Percentiles rank a stretch among this genome's conserved stretches.
Conservation (phyloP, 2,113 vertebrate genomes). For the Hippotragus niger region DNA sequence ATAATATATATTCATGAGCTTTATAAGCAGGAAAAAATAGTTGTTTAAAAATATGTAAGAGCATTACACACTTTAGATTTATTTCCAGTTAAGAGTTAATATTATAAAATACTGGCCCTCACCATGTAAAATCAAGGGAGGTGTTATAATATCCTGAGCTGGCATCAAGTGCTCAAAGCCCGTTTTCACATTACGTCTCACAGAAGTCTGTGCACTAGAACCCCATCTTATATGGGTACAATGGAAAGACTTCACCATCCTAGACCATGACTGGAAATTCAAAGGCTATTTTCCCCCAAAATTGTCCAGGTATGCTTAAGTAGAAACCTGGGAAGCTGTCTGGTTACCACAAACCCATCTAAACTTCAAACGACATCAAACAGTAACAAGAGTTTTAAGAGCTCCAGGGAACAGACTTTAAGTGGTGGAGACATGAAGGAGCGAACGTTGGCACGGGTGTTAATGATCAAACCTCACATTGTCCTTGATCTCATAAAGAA, state of each 20-base stretch:
- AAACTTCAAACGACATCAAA: background rate
- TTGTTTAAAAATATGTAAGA: background rate
- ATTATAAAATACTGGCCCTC: background rate
- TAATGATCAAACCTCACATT: background rate
- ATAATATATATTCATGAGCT: background rate
- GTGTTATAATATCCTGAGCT: background rate
- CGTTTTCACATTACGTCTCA: background rate
- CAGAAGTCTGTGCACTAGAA: background rate
- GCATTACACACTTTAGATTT: background rate
- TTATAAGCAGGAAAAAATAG: background rate
- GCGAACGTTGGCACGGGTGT: background rate
- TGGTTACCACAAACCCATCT: background rate
- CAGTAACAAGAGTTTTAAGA: background rate
- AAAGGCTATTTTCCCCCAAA: constrained; percentile 15
- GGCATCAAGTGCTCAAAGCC: background rate
- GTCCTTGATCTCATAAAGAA: background rate
- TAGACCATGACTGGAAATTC: background rate
- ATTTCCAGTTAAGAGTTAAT: background rate
- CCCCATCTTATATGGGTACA: background rate
- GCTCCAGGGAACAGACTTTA: background rate
- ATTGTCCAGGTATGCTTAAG: constrained; percentile 2
- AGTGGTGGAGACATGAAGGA: background rate
- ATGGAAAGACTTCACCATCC: constrained; percentile 32
- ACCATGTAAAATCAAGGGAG: background rate
- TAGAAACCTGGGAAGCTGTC: constrained; percentile 5